Evolutionary conservation across 2,888 invertebrate genomes (phyloP).

Genomic region (Pollenia angustigena): DNA sequence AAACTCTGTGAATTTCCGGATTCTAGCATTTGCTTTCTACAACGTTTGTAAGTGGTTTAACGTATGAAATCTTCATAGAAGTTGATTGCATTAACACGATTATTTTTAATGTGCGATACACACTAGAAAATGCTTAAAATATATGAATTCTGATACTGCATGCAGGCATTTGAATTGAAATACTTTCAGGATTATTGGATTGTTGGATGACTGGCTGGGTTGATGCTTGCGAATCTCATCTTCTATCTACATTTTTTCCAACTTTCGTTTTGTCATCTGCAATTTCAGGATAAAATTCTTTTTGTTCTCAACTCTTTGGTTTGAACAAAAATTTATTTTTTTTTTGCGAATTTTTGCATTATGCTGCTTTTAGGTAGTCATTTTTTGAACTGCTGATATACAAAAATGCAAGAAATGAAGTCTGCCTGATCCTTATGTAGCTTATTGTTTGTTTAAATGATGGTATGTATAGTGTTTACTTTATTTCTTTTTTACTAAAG

Average conservation of each 20-base stretch:
- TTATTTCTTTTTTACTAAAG: not conserved
- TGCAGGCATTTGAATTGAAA: not conserved
- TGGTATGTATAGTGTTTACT: no score
- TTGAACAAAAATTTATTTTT: not conserved
- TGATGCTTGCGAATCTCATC: not conserved
- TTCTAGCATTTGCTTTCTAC: constrained; percentile 7
- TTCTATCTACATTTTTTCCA: constrained; percentile 13
- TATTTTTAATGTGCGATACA: not conserved
- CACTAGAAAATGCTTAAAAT: not conserved
- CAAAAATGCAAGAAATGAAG: constrained; percentile 17
- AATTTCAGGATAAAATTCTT: not conserved
- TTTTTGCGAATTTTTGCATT: constrained; percentile 6
- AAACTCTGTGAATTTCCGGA: not conserved
- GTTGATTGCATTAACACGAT: constrained; percentile 41
- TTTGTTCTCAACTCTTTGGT: not conserved
- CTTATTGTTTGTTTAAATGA: no score
- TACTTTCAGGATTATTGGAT: not conserved
- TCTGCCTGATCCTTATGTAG: not conserved
- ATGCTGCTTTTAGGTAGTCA: not conserved
- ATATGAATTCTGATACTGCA: not conserved
- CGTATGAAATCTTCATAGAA: constrained; percentile 11
- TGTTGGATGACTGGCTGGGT: not conserved
- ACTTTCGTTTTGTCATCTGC: constrained; percentile 24
- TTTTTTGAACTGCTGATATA: constrained; percentile 2
- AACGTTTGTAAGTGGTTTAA: constrained; percentile 12